Evolutionary conservation across 1,140 invertebrate genomes (phyloP), one percentile per base, ranked within the genome.

Genomic region (Bursaphelenchus mucronatus): DNA sequence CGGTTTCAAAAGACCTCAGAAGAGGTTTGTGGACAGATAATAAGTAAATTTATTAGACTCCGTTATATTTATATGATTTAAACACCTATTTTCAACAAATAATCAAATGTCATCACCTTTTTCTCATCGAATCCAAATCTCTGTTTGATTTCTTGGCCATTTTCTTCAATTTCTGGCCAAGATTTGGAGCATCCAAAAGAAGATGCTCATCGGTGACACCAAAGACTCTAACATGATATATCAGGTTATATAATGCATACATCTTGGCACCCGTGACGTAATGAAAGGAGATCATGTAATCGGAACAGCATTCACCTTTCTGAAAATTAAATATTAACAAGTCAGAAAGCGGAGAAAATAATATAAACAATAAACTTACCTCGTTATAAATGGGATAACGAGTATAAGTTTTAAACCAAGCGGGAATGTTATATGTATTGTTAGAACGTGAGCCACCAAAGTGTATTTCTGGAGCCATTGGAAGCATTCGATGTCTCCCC

Each of bases 261-360:
- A 73, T 73, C 19, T 5, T 17, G 1, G 47, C 15, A 7, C 15
- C 9, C 11, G 21, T 21, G 4, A 72, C 61, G 55, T 73, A 74
- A 52, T 74, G 71, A 52, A 76, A 74, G 8, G 71, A 69, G 44
- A 74, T 69, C 1, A 56, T 47, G 39, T 58, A 73, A 39, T 74
- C 73, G 13, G 45, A 53, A 19, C 74, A 73, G 45, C 55, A 74
- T 13, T 70, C 67, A 3, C 50, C 41, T 21, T 46, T 41, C 8
- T 63, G n/a, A 19, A 39, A 8, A 30, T 63, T 41, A 10, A 59
- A 17, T 3, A 2, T 59, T 41, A 45, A 2, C 30, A 30, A 30
- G 21, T 39, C n/a, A n/a, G 40, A 8, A 53, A 41, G 19, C 66
- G 44, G 58, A 5, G 68, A 52, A n/a, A n/a, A n/a, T n/a, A n/a